phyloP scores from a whole-genome alignment of 2,797 vertebrate genomes.

The Florisuga fusca region DNA sequence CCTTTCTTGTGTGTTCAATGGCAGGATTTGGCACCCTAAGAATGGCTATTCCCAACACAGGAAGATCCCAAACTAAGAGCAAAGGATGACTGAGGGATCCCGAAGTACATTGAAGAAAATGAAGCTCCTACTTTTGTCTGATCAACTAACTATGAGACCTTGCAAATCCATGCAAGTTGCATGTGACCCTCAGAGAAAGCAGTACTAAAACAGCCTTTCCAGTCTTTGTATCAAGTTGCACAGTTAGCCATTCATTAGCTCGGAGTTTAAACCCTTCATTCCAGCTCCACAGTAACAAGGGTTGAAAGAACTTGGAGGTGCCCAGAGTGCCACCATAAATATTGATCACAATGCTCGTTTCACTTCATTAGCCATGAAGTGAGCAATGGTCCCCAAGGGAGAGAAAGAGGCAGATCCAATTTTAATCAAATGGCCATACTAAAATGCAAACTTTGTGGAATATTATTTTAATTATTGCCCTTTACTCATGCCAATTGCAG shows the following conservation, averaged over 20 bases:
- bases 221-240: neutral
- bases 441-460: neutral
- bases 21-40: neutral
- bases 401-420: neutral
- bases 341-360: constrained; percentile 25
- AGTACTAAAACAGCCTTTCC: neutral
- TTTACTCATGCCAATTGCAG: neutral
- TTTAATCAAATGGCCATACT: neutral
- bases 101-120: neutral
- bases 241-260: neutral
- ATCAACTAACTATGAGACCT: neutral
- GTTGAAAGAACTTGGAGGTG: constrained; percentile 3
- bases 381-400: constrained; percentile 5
- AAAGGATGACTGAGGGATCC: neutral
- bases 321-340: constrained; percentile 45
- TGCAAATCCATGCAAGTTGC: neutral
- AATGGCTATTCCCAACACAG: neutral
- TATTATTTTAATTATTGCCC: constrained; percentile 53
- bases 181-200: neutral
- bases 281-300: neutral
- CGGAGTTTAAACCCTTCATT: neutral
- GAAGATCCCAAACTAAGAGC: neutral
- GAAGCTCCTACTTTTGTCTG: neutral
- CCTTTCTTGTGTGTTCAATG: rapidly evolving
- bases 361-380: constrained; percentile 37